Evolutionary conservation across 2,797 vertebrate species (phyloP).

Genomic region (Dermochelys coriacea): DNA sequence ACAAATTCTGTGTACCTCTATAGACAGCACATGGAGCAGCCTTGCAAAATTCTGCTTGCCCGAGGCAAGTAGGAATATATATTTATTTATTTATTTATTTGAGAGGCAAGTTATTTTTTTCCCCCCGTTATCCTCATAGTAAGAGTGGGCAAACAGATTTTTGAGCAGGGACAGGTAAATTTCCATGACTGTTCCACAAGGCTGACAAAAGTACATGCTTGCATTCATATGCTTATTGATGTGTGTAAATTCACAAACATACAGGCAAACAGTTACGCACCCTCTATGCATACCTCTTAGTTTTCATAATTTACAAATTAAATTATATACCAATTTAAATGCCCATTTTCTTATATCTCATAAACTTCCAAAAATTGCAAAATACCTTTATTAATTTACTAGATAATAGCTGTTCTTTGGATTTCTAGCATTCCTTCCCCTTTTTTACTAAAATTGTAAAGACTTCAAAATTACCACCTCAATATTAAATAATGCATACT

Average conservation of each 20-base stretch:
- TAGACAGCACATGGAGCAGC: background rate
- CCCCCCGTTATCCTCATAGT: background rate
- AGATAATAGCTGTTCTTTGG: conserved; percentile 57
- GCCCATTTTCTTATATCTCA: conserved; percentile 13
- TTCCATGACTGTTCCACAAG: conserved; percentile 44
- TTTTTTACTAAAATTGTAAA: conserved; percentile 67
- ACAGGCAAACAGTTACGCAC: conserved; percentile 33
- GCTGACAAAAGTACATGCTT: background rate
- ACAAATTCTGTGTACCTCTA: conserved; percentile 47
- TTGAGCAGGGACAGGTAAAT: background rate
- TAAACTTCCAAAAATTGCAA: conserved; percentile 50
- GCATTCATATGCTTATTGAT: background rate
- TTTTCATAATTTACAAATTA: conserved; percentile 47
- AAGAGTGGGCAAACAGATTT: background rate
- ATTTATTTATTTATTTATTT: background rate
- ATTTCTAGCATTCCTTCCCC: conserved; percentile 51
- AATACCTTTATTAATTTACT: conserved; percentile 38
- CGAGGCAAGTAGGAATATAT: background rate
- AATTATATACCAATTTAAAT: background rate
- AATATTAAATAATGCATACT: conserved; percentile 59
- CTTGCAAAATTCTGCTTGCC: conserved; percentile 41
- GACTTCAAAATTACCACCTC: conserved; percentile 62
- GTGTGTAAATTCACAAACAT: conserved; percentile 10
- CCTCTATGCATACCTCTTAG: conserved; percentile 42
- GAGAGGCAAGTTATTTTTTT: background rate